These are phyloP conservation scores for Cryptoblepharus egeriae DNA, from an alignment of 2,797 vertebrate genomes.

Conservation along the genomic window DNA sequence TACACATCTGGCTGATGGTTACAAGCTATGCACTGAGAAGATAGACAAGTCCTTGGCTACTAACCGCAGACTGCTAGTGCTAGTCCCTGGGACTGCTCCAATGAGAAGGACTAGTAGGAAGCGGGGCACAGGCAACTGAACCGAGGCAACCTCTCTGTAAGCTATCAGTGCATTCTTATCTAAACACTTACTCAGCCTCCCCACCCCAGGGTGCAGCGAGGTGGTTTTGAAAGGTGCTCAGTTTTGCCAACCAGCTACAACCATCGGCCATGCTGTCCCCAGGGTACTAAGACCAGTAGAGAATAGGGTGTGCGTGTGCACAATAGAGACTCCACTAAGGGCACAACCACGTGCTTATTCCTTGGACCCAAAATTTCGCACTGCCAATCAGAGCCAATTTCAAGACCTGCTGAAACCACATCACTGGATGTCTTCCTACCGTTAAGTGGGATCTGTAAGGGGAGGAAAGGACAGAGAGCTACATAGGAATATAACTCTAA, in stretches of 20 bases:
- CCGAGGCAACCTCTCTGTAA: neutral
- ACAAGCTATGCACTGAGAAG: rapidly evolving
- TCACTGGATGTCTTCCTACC: neutral
- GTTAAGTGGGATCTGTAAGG: too few species aligned
- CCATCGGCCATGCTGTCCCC: neutral
- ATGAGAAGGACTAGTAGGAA: neutral
- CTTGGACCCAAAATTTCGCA: neutral
- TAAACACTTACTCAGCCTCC: neutral
- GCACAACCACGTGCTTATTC: neutral
- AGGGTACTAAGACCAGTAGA: neutral
- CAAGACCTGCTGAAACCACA: too few species aligned
- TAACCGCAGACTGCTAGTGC: neutral
- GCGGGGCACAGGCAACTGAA: too few species aligned
- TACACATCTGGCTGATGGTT: slow-evolving; percentile 13
- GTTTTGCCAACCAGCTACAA: neutral
- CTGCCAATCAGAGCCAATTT: too few species aligned
- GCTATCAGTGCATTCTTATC: neutral
- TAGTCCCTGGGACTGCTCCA: neutral
- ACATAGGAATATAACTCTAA: neutral
- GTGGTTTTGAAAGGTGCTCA: neutral
- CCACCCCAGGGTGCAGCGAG: neutral
- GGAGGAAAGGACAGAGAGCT: neutral
- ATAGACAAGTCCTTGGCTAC: too few species aligned
- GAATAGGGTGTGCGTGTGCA: too few species aligned
- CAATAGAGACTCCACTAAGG: neutral